Base-by-base conservation (phyloP, 2,888 invertebrate species). In the Drosophila fungiperda region DNA sequence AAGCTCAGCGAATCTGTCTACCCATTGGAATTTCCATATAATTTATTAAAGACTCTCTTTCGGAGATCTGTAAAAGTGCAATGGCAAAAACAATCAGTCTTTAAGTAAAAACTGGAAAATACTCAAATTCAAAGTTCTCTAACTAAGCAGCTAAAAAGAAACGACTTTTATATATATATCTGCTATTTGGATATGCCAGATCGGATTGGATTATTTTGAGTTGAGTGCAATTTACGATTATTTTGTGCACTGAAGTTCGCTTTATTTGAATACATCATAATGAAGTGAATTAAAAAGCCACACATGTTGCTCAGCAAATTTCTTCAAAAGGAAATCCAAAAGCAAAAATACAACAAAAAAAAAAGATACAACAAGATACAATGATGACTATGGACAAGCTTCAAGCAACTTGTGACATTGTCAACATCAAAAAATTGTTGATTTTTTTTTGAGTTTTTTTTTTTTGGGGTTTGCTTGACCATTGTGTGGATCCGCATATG, bases 211-310 rank as follows among this genome's bases (percentile, higher is more conserved):
- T 23, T n/a, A 40, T n/a, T 9, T 4, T 4, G 23, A 23, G 23
- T 15, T 23, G 53, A 9, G 9, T 23, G 17, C 35, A 36, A 54
- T 17, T 54, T 23, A 17, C 35, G 23, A 52, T 33, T 33, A 33
- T 33, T 52, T n/a, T 40, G 53, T 48, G 45, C n/a, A 20, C 11
- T 36, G 52, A 20, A 45, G 20, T 69, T 52, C 73, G 66, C 72
- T 69, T 73, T 76, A 80, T 76, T 87, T 78, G 73, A 53, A 70
- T 70, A 73, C 76, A 70, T 57, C 80, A 66, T 76, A 77, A 83
- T 78, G 70, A 73, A 77, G 75, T 82, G 78, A 88, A 90, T 90
- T 88, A 86, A 88, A 90, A 88, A 73, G 90, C 87, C 87, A 88
- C 90, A 90, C 87, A 87, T 86, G 88, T 79, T 82, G 88, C 72